Evolutionary conservation across 2,797 vertebrate genomes (phyloP).

Genomic region (Amblyraja radiata): DNA sequence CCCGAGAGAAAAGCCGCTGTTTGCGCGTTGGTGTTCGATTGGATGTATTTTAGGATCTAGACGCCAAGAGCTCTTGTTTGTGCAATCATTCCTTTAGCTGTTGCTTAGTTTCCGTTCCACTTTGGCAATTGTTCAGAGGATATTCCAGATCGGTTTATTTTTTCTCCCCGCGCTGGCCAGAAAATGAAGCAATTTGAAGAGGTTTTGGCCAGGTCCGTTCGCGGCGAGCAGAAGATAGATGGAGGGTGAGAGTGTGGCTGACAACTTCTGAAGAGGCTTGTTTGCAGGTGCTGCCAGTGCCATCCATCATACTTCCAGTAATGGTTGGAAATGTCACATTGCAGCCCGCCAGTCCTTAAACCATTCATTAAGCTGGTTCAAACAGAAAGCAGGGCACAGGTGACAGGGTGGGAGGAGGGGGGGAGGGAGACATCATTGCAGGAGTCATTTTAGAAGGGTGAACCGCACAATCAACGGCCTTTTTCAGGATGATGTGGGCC

Average conservation of each 20-base stretch:
- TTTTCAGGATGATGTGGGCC: too few species aligned
- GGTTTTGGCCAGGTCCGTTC: slow-evolving; percentile 36
- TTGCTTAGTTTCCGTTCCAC: not conserved
- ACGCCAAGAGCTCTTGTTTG: not conserved
- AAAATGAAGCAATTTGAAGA: slow-evolving; percentile 42
- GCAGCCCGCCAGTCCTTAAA: not conserved
- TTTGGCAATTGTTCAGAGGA: not conserved
- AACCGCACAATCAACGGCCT: not conserved
- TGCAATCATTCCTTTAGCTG: not conserved
- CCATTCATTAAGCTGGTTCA: slow-evolving; percentile 22
- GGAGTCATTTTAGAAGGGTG: not conserved
- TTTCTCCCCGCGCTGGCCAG: slow-evolving; percentile 37
- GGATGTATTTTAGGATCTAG: not conserved
- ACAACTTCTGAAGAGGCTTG: slow-evolving; percentile 42
- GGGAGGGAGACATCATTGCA: not conserved
- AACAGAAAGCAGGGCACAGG: not conserved
- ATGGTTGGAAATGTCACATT: slow-evolving; percentile 40
- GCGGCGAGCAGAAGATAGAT: slow-evolving; percentile 42
- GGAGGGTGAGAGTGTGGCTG: slow-evolving; percentile 39
- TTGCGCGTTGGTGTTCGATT: not conserved
- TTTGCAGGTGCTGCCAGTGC: slow-evolving; percentile 40
- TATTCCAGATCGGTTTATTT: not conserved
- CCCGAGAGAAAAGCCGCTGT: not conserved
- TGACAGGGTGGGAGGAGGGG: not conserved
- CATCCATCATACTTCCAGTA: slow-evolving; percentile 43